Evolutionary conservation across 2,888 invertebrate genomes (phyloP), one percentile per base, ranked within the genome.

Genomic region (Timema podura): DNA sequence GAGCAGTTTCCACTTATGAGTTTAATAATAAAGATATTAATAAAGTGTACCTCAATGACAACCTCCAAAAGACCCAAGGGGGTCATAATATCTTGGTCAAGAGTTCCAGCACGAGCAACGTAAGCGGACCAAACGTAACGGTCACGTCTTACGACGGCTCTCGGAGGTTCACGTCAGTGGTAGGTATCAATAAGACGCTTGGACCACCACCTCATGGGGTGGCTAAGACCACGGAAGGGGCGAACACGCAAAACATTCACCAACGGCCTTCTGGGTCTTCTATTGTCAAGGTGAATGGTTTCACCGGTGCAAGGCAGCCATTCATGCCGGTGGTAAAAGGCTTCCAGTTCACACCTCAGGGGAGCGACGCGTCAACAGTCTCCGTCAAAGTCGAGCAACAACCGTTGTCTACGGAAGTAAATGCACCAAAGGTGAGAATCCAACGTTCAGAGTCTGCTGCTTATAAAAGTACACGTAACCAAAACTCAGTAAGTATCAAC

Each of bases 261-360:
- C 44, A 57, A 49, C 65, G 16, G 11, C 30, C 47, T 16, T 49
- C 44, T n/a, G 65, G 45, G 8, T 48, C 66, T 2, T 69, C 69
- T 5, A 45, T 66, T 15, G 70, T 70, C 10, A 70, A 54, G 45
- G 67, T 65, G 47, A 69, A 67, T 15, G 68, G 64, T 15, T 59
- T 67, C 57, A 46, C 47, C 44, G 67, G 51, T 5, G 45, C 68
- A 16, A 70, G 66, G 48, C 70, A 70, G 64, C 66, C 69, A 48
- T 8, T 57, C 0, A 69, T 71, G 67, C 73, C 73, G 5, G 71
- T 70, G 8, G 73, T 73, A 5, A 73, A 73, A 69, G 73, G 73
- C 30, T 73, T 73, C 57, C 65, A 67, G 9, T 61, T 70, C 15
- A 68, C 71, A 15, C 15, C 67, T 9, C 61, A 65, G 11, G 61